Evolutionary conservation across 1,140 invertebrate species (phyloP).

Genomic region (Drosophila ficusphila): DNA sequence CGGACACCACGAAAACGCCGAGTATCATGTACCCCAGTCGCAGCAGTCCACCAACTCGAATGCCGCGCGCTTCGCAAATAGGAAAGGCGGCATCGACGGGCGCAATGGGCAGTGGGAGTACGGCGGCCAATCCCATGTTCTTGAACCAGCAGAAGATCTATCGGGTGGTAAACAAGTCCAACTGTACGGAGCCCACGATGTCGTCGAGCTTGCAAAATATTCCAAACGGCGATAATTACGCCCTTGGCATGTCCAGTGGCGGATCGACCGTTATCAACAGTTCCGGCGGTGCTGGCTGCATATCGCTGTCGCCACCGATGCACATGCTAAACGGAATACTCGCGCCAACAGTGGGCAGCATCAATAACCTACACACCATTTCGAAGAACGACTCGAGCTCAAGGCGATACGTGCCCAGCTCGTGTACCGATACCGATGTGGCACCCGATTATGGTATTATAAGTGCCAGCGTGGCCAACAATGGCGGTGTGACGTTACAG

Average conservation of each 20-base stretch:
- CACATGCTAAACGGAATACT: constrained; percentile 49
- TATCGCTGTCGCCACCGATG: constrained; percentile 25
- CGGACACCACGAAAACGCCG: neutral
- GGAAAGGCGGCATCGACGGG: constrained; percentile 60
- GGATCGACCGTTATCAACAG: constrained; percentile 38
- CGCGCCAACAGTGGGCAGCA: constrained; percentile 66
- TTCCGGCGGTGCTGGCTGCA: constrained; percentile 35
- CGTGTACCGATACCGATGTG: constrained; percentile 41
- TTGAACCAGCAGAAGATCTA: constrained; percentile 78
- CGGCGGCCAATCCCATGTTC: constrained; percentile 69
- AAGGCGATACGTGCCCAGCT: constrained; percentile 30
- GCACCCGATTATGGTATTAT: constrained; percentile 65
- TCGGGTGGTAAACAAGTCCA: constrained; percentile 72
- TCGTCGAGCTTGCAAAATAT: constrained; percentile 83
- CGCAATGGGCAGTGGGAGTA: constrained; percentile 43
- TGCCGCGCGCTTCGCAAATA: constrained; percentile 73
- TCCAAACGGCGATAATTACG: constrained; percentile 81
- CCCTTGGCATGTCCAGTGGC: constrained; percentile 45
- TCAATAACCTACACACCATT: constrained; percentile 76
- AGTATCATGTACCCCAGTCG: constrained; percentile 51
- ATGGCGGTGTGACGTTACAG: constrained; percentile 46
- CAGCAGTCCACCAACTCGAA: constrained; percentile 74
- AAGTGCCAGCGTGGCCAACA: constrained; percentile 28
- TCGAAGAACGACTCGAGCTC: constrained; percentile 67
- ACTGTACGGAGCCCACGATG: constrained; percentile 75